These are phyloP conservation scores for Oplegnathus fasciatus DNA, from an alignment of 2,113 vertebrate genomes.

Conservation along the genomic window DNA sequence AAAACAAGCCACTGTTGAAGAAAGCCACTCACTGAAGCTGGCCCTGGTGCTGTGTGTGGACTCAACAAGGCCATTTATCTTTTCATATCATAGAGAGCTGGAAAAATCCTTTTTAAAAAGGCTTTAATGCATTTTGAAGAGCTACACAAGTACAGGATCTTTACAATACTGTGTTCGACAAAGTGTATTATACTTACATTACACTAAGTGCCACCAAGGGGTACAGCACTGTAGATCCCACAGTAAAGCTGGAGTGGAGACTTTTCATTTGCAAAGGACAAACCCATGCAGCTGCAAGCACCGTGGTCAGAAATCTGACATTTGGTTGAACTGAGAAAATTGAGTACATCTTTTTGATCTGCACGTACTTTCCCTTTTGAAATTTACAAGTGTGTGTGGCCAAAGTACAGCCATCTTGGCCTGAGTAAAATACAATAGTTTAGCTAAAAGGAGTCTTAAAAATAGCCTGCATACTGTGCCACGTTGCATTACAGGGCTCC, in stretches of 20 bases:
- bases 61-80: constrained; percentile 24
- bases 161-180: background rate
- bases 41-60: background rate
- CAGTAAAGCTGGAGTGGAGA: constrained; percentile 13
- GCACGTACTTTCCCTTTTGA: constrained; percentile 37
- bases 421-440: constrained; percentile 51
- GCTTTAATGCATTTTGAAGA: background rate
- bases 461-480: constrained; percentile 57
- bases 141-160: background rate
- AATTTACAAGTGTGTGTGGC: constrained; percentile 34
- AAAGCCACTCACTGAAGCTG: constrained; percentile 3
- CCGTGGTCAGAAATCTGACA: constrained; percentile 52
- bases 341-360: constrained; percentile 33
- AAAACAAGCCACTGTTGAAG: constrained; percentile 44
- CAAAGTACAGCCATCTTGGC: constrained; percentile 38
- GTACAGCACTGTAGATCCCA: background rate
- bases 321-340: constrained; percentile 50
- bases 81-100: constrained; percentile 1
- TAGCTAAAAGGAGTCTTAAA: constrained; percentile 48
- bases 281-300: constrained; percentile 53
- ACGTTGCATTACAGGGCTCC: constrained; percentile 56
- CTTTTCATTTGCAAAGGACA: constrained; percentile 35
- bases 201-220: constrained; percentile 1
- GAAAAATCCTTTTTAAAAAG: background rate
- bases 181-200: constrained; percentile 6